phyloP scores from a whole-genome alignment of 2,797 vertebrate genomes.

The Macropodus opercularis region DNA sequence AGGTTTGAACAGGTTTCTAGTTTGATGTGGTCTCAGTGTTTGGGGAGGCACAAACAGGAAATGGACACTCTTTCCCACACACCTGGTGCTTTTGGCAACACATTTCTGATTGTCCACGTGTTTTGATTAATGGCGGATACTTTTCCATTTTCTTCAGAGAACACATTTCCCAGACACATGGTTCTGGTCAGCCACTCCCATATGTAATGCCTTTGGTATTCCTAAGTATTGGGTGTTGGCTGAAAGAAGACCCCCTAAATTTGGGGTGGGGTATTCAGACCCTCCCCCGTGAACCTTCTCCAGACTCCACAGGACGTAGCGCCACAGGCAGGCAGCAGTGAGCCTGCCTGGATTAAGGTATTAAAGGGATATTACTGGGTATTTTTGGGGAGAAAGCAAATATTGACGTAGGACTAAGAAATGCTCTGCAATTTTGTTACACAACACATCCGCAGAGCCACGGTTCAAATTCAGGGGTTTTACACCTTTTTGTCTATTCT shows the following conservation, averaged over 20 bases:
- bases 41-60: conserved; percentile 47
- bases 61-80: conserved; percentile 38
- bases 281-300: conserved; percentile 37
- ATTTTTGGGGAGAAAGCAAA: conserved; percentile 62
- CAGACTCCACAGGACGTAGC: conserved; percentile 55
- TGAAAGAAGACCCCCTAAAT: conserved; percentile 68
- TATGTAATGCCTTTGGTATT: conserved; percentile 67
- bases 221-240: conserved; percentile 59
- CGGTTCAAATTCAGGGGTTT: conserved; percentile 17
- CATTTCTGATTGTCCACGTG: conserved; percentile 3
- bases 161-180: conserved; percentile 55
- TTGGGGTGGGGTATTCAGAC: conserved; percentile 65
- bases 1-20: no score
- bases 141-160: conserved; percentile 11
- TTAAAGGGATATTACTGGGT: conserved; percentile 47
- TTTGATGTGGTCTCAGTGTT: conserved; percentile 62
- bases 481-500: conserved; percentile 10
- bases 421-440: conserved; percentile 37
- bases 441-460: conserved; percentile 3
- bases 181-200: conserved; percentile 65
- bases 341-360: conserved; percentile 56
- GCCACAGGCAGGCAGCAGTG: conserved; percentile 24
- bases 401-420: conserved; percentile 53
- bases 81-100: conserved; percentile 68
- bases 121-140: background rate